phyloP scores from a whole-genome alignment of 2,888 invertebrate species.

The Drosophila meridionalis region DNA sequence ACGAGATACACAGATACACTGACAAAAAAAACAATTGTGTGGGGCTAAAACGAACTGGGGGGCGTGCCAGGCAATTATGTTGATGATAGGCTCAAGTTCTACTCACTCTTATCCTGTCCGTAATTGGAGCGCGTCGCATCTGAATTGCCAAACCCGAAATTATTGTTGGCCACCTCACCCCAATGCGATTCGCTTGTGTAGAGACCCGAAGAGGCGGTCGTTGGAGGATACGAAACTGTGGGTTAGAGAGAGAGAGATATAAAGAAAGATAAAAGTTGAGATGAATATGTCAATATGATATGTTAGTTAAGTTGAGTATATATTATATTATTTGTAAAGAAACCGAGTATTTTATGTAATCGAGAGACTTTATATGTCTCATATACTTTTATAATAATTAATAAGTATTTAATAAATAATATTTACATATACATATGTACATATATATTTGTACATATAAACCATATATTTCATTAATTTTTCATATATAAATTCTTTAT shows the following conservation, averaged over 20 bases:
- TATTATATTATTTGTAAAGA: neutral
- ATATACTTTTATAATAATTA: no score
- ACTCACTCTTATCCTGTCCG: conserved; percentile 83
- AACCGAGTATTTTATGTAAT: no score
- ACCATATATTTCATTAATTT: no score
- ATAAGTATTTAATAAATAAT: no score
- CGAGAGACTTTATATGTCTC: no score
- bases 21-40: conserved; percentile 12
- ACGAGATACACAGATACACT: neutral
- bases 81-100: conserved; percentile 9
- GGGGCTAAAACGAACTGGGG: conserved; percentile 20
- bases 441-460: no score
- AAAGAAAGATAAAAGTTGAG: neutral
- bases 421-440: no score
- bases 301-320: neutral
- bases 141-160: conserved; percentile 69
- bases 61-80: conserved; percentile 30
- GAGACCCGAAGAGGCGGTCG: conserved; percentile 76
- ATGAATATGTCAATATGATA: neutral
- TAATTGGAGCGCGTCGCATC: conserved; percentile 78
- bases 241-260: neutral
- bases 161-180: conserved; percentile 66
- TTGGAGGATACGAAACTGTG: conserved; percentile 84
- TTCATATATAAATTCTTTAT: no score
- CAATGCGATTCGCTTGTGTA: conserved; percentile 82